Evolutionary conservation across 30 jellyfish, hydroid and myxozoan genomes (phyloP), one percentile per base, ranked within the genome.

Genomic region (Turritopsis rubra): DNA sequence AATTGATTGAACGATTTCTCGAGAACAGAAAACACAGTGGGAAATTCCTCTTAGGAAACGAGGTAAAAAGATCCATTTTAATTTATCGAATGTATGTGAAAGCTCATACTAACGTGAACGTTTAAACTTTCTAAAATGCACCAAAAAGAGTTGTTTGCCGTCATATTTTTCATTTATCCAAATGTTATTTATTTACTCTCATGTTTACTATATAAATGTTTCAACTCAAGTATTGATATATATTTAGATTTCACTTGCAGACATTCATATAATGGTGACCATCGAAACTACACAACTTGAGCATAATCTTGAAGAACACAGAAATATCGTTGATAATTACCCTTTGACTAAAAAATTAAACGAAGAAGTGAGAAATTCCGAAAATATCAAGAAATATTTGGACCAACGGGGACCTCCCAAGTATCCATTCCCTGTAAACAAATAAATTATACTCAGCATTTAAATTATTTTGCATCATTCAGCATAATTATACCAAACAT

Each of bases 221-320:
- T n/a, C n/a, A n/a, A n/a, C n/a, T n/a, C n/a, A 53, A 9, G 71
- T 25, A 25, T 53, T 9, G 75, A 28, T 20, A 31, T 79, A 23
- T 53, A 66, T 83, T 52, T 68, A 83, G 89, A 25, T 83, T 28
- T 29, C 89, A 20, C 31, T 83, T n/a, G 84, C 79, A 23, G 89
- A 83, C 29, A 22, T 83, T 21, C n/a, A 27, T 20, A 28, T 83
- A 21, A 22, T 30, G 68, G 28, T 52, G 3, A 25, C 29, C 75
- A 22, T 83, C 19, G 89, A 83, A 22, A 28, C 30, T 27, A n/a
- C 52, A 22, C 22, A 68, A 25, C 53, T 7, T 18, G 13, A 22
- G 26, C 75, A 68, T 8, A 68, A 68, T 22, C 30, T 68, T 8
- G 30, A 68, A 22, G 30, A 68, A 68, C 30, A 83, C 52, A n/a